phyloP scores from a whole-genome alignment of 2,113 vertebrate species.

The Cryptotis parvus region DNA sequence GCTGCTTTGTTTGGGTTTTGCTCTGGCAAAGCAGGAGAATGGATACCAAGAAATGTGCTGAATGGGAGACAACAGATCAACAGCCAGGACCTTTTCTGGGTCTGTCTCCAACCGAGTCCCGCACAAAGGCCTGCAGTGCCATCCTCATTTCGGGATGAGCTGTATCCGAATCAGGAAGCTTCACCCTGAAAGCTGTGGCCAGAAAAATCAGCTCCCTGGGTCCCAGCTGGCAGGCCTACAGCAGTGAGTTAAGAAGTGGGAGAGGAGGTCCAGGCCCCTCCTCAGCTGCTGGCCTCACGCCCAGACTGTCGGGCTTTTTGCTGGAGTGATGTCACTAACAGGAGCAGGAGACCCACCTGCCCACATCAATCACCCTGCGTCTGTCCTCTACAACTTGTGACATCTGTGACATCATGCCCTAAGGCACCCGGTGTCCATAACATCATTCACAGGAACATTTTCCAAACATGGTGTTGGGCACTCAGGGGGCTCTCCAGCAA shows the following conservation, averaged over 20 bases:
- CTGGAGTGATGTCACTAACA: conserved; percentile 17
- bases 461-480: conserved; percentile 42
- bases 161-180: no score
- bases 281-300: neutral
- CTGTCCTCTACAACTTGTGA: conserved; percentile 29
- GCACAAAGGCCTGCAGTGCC: no score
- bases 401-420: conserved; percentile 65
- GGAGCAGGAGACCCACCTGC: conserved; percentile 11
- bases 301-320: conserved; percentile 18
- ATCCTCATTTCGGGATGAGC: no score
- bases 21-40: neutral
- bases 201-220: no score
- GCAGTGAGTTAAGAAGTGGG: neutral
- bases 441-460: conserved; percentile 46
- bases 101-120: no score
- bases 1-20: neutral
- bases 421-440: conserved; percentile 35
- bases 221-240: no score
- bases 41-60: neutral
- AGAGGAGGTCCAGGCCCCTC: neutral
- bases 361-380: conserved; percentile 43
- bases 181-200: no score
- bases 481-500: conserved; percentile 26
- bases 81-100: neutral
- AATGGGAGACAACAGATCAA: neutral